Percentiles rank a stretch among this genome's conserved stretches.
These are phyloP conservation scores for Enteromius radiatus DNA, from an alignment of 2,797 vertebrate species.

Conservation along the genomic window DNA sequence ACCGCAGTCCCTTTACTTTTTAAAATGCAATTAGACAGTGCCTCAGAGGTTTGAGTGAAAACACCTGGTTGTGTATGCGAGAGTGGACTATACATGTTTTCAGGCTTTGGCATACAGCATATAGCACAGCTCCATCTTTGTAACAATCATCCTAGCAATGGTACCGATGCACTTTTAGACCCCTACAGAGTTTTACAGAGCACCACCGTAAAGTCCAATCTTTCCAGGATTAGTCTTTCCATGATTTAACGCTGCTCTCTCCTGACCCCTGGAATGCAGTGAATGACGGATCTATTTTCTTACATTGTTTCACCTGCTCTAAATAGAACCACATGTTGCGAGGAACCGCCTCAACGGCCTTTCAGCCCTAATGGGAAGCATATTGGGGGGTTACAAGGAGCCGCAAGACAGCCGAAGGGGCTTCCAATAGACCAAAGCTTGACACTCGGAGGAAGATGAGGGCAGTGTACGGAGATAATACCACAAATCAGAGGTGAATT, in stretches of 20 bases:
- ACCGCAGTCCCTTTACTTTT: slow-evolving; percentile 53
- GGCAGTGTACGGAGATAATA: slow-evolving; percentile 38
- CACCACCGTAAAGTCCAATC: slow-evolving; percentile 36
- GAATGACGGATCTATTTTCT: slow-evolving; percentile 84
- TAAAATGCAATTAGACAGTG: slow-evolving; percentile 66
- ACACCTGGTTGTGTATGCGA: slow-evolving; percentile 59
- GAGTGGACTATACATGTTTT: slow-evolving; percentile 42
- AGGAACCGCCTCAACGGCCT: slow-evolving; percentile 67
- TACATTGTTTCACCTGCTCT: slow-evolving; percentile 88
- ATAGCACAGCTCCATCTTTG: slow-evolving; percentile 18
- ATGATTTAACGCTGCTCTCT: slow-evolving; percentile 78
- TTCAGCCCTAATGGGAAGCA: slow-evolving; percentile 82
- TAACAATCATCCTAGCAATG: slow-evolving; percentile 9
- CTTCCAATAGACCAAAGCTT: slow-evolving; percentile 16
- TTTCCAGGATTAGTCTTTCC: slow-evolving; percentile 71
- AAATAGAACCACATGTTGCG: slow-evolving; percentile 82
- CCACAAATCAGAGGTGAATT: slow-evolving; percentile 3
- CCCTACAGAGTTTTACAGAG: slow-evolving; percentile 62
- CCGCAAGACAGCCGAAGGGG: slow-evolving; percentile 12
- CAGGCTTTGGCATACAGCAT: slow-evolving; percentile 10
- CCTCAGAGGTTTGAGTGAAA: slow-evolving; percentile 63
- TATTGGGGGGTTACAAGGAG: slow-evolving; percentile 63
- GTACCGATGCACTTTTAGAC: slow-evolving; percentile 46
- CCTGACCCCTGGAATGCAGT: slow-evolving; percentile 78
- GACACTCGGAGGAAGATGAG: slow-evolving; percentile 40